A percentile compares a stretch with the other conserved stretches of the same genome.
These are phyloP conservation scores for Nothoprocta perdicaria DNA, from an alignment of 2,113 vertebrate genomes.

Conservation along the genomic window DNA sequence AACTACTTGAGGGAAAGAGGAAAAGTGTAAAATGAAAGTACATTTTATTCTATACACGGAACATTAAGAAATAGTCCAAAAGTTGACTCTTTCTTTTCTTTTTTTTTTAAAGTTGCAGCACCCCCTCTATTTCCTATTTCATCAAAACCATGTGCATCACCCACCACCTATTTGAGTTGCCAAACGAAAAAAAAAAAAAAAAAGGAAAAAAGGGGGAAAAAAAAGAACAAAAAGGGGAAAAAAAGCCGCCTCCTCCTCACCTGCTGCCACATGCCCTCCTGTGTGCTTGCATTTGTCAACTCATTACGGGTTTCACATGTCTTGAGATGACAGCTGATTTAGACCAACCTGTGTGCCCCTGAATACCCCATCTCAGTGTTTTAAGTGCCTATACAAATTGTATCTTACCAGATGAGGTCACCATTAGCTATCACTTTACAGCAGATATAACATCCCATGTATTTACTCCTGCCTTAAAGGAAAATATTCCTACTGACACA, in stretches of 20 bases:
- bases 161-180: background rate
- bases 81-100: background rate
- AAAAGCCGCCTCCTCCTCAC: background rate
- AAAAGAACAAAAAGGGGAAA: too few relatives aligned
- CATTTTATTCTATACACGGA: slow-evolving; percentile 81
- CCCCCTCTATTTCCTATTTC: background rate
- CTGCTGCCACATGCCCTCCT: background rate
- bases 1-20: slow-evolving; percentile 66
- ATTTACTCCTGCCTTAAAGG: background rate
- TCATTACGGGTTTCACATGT: background rate
- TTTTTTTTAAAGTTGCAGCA: slow-evolving; percentile 73
- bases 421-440: background rate
- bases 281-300: background rate
- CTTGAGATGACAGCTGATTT: background rate
- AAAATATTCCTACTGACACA: background rate
- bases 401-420: background rate
- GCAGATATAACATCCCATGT: background rate
- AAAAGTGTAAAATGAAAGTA: slow-evolving; percentile 66
- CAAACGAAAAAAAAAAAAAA: background rate
- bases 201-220: too few relatives aligned
- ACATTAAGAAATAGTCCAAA: slow-evolving; percentile 53
- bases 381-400: background rate
- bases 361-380: background rate
- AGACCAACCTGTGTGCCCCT: background rate
- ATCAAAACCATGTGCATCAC: background rate